Base-by-base conservation (phyloP, 2,113 vertebrate species). In the Numenius arquata region DNA sequence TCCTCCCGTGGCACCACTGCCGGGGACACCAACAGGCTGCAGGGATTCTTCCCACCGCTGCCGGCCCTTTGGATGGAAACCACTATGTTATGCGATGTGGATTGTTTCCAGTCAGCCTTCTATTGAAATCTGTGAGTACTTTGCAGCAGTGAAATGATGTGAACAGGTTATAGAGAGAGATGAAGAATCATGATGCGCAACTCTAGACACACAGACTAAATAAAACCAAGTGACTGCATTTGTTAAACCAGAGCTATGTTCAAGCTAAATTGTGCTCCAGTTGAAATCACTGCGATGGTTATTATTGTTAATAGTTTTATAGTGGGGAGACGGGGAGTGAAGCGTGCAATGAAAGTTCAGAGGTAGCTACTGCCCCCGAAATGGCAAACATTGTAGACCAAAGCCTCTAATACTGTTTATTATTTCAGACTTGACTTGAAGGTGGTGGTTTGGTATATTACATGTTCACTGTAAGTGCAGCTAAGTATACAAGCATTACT, bases 31-130 rank as follows among this genome's bases (percentile, higher is more conserved):
- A 9, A 8, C 11, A 5, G 48, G 23, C 74, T 41, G 36, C 0
- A 13, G 3, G 17, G 56, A 77, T 27, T 13, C 38, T n/a, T 9
- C 8, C 40, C 50, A 3, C 7, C 1, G 14, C 52, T 70, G 76
- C 45, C 0, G 3, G 45, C 14, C 53, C 50, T 79, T 21, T 16
- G 58, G 34, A 41, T 29, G 45, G 74, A 32, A 48, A 40, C 45
- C 4, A 5, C 7, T 18, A 2, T 0, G 1, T 29, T 67, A 9
- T 1, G 7, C 8, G 38, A 30, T 3, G 4, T 2, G 48, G n/a
- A 41, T 47, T 0, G 0, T 59, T 86, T 62, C 61, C 68, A n/a
- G 40, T 23, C 80, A 88, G 59, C 50, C 32, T 43, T 40, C 40
- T 38, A 11, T 1, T 29, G 59, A 76, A 71, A 83, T 36, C 48